Evolutionary conservation across 2,113 vertebrate species (phyloP), one percentile per base, ranked within the genome.

Genomic region (Cygnus atratus): DNA sequence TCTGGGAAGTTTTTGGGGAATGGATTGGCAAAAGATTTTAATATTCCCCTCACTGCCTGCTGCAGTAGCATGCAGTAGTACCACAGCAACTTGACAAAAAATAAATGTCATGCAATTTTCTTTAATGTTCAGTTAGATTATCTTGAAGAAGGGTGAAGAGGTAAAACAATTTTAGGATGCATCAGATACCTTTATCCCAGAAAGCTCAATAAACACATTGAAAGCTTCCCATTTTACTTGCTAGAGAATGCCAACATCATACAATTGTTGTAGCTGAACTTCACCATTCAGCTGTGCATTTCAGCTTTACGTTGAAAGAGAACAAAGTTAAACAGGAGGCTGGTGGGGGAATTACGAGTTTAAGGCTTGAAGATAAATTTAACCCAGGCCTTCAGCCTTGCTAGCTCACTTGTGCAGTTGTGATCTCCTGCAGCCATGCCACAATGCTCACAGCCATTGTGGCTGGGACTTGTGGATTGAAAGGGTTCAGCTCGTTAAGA

Each of bases 401-500:
- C 54, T 65, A 83, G 6, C 24, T 84, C 9, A 54, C 92, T 74
- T 65, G 39, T 62, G 54, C 33, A 62, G 20, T 68, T 54, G 41
- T 29, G 50, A 46, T 41, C 35, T 91, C 25, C 6, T 6, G 43
- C 55, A 94, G 62, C 28, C 26, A 43, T n/a, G 68, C 37, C 2
- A 2, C 3, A 4, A 26, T 61, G 57, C 62, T 67, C 37, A 63
- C 58, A 91, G 28, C 21, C 61, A 59, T 33, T 18, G 31, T 9
- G 3, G 58, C 62, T 2, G 4, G 59, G 21, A n/a, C 52, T 63
- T 4, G 1, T 4, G 11, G 55, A 54, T 12, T 75, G 48, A 83
- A 92, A 94, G 72, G 8, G 44, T 78, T 90, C 57, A 92, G 65
- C 61, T 95, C 50, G 20, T 82, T 90, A 92, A 63, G 48, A 79